Evolutionary conservation across 2,888 invertebrate genomes (phyloP).

Genomic region (Cryptus viduatorius): DNA sequence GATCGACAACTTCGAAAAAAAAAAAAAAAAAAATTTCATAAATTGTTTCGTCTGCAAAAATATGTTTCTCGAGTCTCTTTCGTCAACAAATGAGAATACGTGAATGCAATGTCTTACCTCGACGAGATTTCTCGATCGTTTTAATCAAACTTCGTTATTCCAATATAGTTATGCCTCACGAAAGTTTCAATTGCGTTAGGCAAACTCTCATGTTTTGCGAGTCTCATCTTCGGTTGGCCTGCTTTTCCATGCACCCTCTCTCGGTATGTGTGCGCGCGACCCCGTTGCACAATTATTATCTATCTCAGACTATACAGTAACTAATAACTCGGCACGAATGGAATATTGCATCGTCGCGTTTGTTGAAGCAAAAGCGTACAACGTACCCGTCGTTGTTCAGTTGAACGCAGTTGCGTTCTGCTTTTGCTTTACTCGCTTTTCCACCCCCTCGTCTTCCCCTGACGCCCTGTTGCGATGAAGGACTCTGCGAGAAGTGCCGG

Average conservation of each 20-base stretch:
- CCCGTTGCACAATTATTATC: constrained; percentile 24
- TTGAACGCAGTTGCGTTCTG: constrained; percentile 9
- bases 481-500: constrained; percentile 19
- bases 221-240: constrained; percentile 24
- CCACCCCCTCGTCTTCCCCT: too few relatives aligned
- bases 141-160: constrained; percentile 78
- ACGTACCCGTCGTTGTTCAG: not conserved
- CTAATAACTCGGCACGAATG: constrained; percentile 13
- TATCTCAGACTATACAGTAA: not conserved
- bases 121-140: constrained; percentile 73
- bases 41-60: not conserved
- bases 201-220: constrained; percentile 74
- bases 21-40: too few relatives aligned
- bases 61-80: not conserved
- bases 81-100: not conserved
- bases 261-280: not conserved
- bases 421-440: constrained; percentile 9
- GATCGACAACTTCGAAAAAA: too few relatives aligned
- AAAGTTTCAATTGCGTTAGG: constrained; percentile 78
- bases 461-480: constrained; percentile 7
- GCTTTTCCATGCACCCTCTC: not conserved
- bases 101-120: constrained; percentile 16
- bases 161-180: constrained; percentile 74
- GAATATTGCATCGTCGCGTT: constrained; percentile 12
- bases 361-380: not conserved